Base-by-base conservation (phyloP, 2,888 invertebrate species). In the Ochropleura leucogaster region DNA sequence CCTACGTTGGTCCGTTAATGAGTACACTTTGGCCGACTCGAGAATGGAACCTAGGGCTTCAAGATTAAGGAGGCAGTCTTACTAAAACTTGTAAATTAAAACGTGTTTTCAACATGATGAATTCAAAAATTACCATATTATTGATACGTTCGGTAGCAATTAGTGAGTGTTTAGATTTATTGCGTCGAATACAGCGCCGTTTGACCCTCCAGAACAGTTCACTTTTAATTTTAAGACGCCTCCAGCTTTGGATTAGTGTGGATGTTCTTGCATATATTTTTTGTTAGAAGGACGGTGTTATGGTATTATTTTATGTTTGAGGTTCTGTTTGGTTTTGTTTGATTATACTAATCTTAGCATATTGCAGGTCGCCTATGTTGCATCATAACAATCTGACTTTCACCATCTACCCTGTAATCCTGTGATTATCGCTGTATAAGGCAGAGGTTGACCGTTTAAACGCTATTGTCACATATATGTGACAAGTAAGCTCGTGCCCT, bases 101-200 rank as follows among this genome's bases (percentile, higher is more conserved):
- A 62, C 14, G 7, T 68, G 12, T 65, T 63, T 53, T 68, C 64
- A 51, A 49, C 46, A 53, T 59, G 59, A 71, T 68, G 18, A 64
- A 63, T 62, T 59, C 18, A 68, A 64, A 53, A 51, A 82, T 74
- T 85, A 78, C 49, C 77, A 85, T 84, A 86, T 78, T 84, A 79
- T 83, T 73, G 79, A 83, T 84, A 80, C 77, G 74, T 84, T 85
- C 79, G 74, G 84, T 86, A 85, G 87, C 87, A 91, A 93, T 92
- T 91, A 91, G 88, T 86, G 85, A 85, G 87, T 84, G 85, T 82
- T 88, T 79, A 92, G 91, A 94, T 94, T 94, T 94, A 94, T 93
- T 82, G 88, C 84, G 80, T 89, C 92, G 90, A 94, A 94, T 94
- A 93, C 90, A 90, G 88, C 87, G 85, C 91, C 84, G 87, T 90